These are phyloP conservation scores for Thysanoteuthis rhombus DNA, from an alignment of 2,888 invertebrate genomes.

Conservation along the genomic window DNA sequence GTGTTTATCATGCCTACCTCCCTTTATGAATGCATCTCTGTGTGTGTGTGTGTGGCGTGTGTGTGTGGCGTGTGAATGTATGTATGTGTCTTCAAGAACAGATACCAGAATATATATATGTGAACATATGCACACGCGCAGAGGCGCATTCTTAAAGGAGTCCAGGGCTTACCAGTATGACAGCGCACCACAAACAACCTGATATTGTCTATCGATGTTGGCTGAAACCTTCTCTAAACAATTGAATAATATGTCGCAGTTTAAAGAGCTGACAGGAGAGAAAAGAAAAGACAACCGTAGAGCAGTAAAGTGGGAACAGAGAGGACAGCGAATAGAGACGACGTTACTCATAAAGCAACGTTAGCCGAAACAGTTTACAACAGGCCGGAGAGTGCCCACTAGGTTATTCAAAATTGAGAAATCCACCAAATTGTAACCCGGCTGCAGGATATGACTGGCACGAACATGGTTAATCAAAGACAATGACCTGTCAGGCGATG, in stretches of 20 bases:
- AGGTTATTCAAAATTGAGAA: neutral
- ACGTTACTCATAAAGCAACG: neutral
- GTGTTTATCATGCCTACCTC: too few species aligned
- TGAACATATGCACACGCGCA: neutral
- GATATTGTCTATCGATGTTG: neutral
- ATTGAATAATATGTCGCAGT: neutral
- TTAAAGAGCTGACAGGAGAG: neutral
- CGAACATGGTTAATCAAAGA: constrained; percentile 12
- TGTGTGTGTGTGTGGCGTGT: neutral
- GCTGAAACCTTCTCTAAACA: neutral
- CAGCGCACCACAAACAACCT: neutral
- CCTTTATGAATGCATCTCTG: neutral
- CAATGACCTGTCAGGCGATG: neutral
- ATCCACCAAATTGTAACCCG: neutral
- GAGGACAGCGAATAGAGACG: neutral
- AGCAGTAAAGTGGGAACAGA: neutral
- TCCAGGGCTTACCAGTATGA: neutral
- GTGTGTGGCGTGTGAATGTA: neutral
- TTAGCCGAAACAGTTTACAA: neutral
- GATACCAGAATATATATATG: neutral
- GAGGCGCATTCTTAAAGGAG: neutral
- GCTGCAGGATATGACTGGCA: neutral
- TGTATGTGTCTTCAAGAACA: too few species aligned
- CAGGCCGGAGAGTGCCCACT: too few species aligned
- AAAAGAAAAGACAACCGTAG: neutral